Percentiles rank a stretch among this genome's conserved stretches.
These are phyloP conservation scores for Melitaea cinxia DNA, from an alignment of 1,140 invertebrate genomes.

Conservation along the genomic window DNA sequence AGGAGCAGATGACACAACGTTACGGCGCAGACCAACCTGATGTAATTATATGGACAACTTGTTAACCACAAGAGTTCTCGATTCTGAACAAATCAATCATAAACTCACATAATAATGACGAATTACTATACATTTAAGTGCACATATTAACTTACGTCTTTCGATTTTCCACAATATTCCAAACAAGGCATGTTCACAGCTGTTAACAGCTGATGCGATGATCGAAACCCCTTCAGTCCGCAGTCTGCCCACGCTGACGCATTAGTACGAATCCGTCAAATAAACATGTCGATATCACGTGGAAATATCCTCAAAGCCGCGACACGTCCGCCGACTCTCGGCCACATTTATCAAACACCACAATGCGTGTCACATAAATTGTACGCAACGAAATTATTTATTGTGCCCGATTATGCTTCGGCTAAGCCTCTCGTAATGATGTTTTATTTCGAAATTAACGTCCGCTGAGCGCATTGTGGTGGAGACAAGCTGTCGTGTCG, in stretches of 20 bases:
- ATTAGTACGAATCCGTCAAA: conserved; percentile 19
- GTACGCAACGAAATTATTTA: conserved; percentile 43
- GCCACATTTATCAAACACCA: conserved; percentile 38
- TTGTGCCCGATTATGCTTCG: conserved; percentile 29
- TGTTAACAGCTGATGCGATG: no score
- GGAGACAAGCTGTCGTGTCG: conserved; percentile 15
- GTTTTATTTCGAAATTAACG: conserved; percentile 18
- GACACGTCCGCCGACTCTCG: conserved; percentile 3
- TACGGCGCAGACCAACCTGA: neutral
- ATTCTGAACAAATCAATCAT: no score
- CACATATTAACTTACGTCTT: no score
- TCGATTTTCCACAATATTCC: no score
- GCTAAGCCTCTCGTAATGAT: conserved; percentile 6
- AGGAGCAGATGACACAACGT: conserved; percentile 4
- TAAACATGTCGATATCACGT: conserved; percentile 32
- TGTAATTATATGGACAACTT: neutral
- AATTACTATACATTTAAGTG: no score
- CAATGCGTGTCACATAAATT: conserved; percentile 44
- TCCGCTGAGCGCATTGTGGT: conserved; percentile 11
- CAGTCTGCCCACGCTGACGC: conserved; percentile 1
- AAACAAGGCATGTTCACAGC: no score
- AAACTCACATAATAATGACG: no score
- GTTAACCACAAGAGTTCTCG: neutral
- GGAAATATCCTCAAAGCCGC: conserved; percentile 30
- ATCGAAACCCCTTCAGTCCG: neutral